These are phyloP conservation scores for Malaclemys terrapin DNA, from an alignment of 2,113 vertebrate species.

Conservation along the genomic window DNA sequence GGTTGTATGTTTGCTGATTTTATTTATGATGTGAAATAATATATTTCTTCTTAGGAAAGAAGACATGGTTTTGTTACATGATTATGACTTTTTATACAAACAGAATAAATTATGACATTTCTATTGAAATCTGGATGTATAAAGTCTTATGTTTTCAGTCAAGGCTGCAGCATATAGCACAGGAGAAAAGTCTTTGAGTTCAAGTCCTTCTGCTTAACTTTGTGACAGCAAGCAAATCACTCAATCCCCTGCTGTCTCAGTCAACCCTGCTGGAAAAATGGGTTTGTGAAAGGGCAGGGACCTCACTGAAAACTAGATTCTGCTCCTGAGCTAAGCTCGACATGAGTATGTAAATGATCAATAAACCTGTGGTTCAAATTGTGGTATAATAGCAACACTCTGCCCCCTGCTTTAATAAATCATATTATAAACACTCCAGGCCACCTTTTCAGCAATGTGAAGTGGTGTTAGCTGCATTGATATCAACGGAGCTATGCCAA, in stretches of 20 bases:
- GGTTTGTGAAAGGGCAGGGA: background rate
- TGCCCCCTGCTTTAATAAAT: background rate
- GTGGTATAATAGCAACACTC: background rate
- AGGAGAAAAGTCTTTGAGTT: background rate
- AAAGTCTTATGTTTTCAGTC: background rate
- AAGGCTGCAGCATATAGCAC: background rate
- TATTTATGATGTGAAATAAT: conserved; percentile 90
- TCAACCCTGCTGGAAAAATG: background rate
- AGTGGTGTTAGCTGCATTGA: background rate
- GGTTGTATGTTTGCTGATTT: conserved; percentile 81
- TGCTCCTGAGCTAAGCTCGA: conserved; percentile 18
- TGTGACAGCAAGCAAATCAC: background rate
- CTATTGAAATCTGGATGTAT: conserved; percentile 67
- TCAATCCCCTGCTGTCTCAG: background rate
- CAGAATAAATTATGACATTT: conserved; percentile 88
- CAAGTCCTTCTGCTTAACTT: background rate
- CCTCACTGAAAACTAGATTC: background rate
- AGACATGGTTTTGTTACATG: conserved; percentile 84
- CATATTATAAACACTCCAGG: background rate
- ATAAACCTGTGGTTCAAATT: background rate
- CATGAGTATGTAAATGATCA: background rate
- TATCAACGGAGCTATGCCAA: background rate
- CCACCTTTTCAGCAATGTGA: background rate
- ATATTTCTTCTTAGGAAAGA: conserved; percentile 85
- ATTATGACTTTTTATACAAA: conserved; percentile 85